Evolutionary conservation across 2,797 vertebrate species (phyloP).

Genomic region (Cetoscarus ocellatus): DNA sequence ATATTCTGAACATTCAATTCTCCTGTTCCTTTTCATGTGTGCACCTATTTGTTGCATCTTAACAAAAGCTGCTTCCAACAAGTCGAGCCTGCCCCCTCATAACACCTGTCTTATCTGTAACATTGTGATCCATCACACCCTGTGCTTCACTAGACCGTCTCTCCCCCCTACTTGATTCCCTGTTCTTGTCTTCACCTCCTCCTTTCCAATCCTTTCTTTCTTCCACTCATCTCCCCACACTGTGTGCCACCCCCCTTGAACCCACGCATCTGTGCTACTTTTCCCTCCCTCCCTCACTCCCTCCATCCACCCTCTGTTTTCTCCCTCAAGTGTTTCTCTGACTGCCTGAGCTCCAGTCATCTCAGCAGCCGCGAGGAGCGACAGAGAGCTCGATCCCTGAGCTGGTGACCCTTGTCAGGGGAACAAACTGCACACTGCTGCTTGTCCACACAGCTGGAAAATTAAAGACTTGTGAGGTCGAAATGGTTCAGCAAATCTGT

Average conservation of each 20-base stretch:
- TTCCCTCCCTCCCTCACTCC: slow-evolving; percentile 38
- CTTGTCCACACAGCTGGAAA: slow-evolving; percentile 80
- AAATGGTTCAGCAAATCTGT: slow-evolving; percentile 54
- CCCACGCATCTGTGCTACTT: slow-evolving; percentile 40
- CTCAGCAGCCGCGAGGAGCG: slow-evolving; percentile 44
- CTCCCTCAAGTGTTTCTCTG: slow-evolving; percentile 62
- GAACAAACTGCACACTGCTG: slow-evolving; percentile 75
- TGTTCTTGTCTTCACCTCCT: slow-evolving; percentile 57
- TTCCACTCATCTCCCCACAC: slow-evolving; percentile 38
- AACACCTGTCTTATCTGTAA: slow-evolving; percentile 71
- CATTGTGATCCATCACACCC: slow-evolving; percentile 76
- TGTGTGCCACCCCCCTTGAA: slow-evolving; percentile 23
- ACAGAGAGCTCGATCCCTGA: slow-evolving; percentile 57
- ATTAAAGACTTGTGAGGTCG: slow-evolving; percentile 71
- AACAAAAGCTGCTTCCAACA: slow-evolving; percentile 69
- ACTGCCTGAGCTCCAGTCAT: slow-evolving; percentile 46
- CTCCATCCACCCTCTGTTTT: slow-evolving; percentile 19
- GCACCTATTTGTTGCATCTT: slow-evolving; percentile 40
- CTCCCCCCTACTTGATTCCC: not conserved
- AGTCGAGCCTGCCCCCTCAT: slow-evolving; percentile 61
- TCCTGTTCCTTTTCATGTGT: slow-evolving; percentile 12
- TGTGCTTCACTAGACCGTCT: slow-evolving; percentile 52
- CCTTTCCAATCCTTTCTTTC: slow-evolving; percentile 35
- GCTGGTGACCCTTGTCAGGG: slow-evolving; percentile 74
- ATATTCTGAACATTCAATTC: slow-evolving; percentile 17